Evolutionary conservation across 2,797 vertebrate genomes (phyloP), one percentile per base, ranked within the genome.

Genomic region (Muscicapa striata): DNA sequence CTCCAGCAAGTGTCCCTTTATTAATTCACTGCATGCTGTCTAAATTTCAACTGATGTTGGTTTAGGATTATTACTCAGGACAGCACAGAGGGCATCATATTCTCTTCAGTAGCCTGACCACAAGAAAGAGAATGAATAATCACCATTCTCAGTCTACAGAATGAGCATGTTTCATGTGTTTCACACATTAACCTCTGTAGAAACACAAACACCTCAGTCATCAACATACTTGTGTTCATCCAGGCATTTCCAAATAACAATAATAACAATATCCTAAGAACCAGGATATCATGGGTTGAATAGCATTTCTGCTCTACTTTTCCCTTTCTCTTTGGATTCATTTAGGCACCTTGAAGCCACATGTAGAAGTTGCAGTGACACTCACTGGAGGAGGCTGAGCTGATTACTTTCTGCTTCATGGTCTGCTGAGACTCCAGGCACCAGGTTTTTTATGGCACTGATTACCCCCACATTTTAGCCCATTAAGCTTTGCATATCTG

Each of bases 401-500:
- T 70, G 32, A 89, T 89, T 91, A 46, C 32, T 82, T 95, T 94
- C 93, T 90, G 64, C 70, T 93, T 84, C 78, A 58, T 64, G 63
- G 46, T 84, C 70, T 74, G 57, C 59, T 90, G 67, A 89, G 64
- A 85, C 64, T 89, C 51, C 49, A 77, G 72, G 61, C 95, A 94
- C 70, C 45, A 67, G 15, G 19, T 93, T 95, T 81, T 95, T 95
- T 74, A 61, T 30, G 49, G 38, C 54, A 67, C 78, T 94, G 59
- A 84, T 92, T 76, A 63, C 38, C 14, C 54, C 80, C 59, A 52
- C 68, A 84, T 89, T 95, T 94, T 95, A 95, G 86, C 64, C 84
- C 86, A 90, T 87, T 93, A 90, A 87, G 75, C 45, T 51, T 10
- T 73, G 45, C 34, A n/a, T 75, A 93, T 94, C 88, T 95, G 92